Base-by-base conservation (phyloP, 2,113 vertebrate species). In the Podiceps cristatus region DNA sequence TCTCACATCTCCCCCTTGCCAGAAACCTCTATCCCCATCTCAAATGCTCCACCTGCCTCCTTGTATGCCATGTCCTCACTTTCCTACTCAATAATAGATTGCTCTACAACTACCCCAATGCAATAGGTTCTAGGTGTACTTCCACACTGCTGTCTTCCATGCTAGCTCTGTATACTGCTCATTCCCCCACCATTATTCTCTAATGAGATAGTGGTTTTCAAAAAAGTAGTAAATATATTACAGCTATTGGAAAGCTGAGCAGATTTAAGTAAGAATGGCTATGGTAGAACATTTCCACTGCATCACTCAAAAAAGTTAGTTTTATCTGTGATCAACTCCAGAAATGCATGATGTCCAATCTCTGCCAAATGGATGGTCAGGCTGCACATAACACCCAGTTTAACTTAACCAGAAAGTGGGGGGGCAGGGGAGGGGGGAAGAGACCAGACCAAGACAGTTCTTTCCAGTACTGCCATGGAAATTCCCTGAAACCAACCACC, bases 151-250 rank as follows among this genome's bases (percentile, higher is more conserved):
- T 60, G 31, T 5, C 10, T 62, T 74, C 42, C 59, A 53, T 0
- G 1, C 14, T 69, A 60, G 40, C 72, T 53, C 68, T 44, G n/a
- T 8, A 8, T 2, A 33, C 17, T 67, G 56, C 58, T 66, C 31
- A n/a, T 24, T 62, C 22, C 37, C 11, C 11, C 23, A 40, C 4
- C 0, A 5, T 0, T 79, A 52, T n/a, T 49, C 52, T 63, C 27
- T 62, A 71, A 33, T 0, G 4, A 3, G n/a, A 29, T 0, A 67
- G 3, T 5, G 10, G 5, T 17, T 83, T 60, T 13, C 0, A 28
- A 88, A 82, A 37, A 11, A 31, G 0, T 62, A 2, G 3, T 11
- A 77, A 91, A 56, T 19, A 35, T 5, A 35, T 33, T 29, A 56
- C 79, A 78, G 53, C 69, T 42, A 28, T 1, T 50, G 44, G 29